Conservation (phyloP, 2,113 vertebrate genomes). For the Xerus inauris region DNA sequence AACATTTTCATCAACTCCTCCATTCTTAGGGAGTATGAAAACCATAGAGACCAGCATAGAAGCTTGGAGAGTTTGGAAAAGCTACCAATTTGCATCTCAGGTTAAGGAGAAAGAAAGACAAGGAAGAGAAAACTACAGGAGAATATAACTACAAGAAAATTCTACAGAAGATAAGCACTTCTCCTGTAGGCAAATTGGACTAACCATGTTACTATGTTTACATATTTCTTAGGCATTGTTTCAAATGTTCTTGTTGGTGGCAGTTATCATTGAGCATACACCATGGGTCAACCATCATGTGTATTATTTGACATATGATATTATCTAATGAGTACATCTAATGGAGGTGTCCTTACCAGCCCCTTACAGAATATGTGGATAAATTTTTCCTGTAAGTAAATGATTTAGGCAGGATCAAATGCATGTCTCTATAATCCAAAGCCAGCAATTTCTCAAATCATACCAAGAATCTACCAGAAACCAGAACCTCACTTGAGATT, state of each 20-base stretch:
- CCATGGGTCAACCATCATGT: background rate
- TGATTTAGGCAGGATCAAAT: background rate
- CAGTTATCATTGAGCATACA: background rate
- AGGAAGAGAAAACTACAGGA: background rate
- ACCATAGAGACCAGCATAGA: background rate
- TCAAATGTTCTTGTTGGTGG: background rate
- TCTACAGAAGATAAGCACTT: too few species aligned
- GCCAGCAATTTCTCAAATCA: background rate
- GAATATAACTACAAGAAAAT: background rate
- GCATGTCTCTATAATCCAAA: conserved; percentile 16
- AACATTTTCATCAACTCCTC: conserved; percentile 55
- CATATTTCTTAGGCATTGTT: background rate
- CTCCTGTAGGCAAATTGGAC: background rate
- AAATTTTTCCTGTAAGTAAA: background rate
- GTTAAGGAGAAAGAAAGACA: background rate
- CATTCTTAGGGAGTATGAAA: background rate
- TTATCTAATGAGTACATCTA: background rate
- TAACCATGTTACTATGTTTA: background rate
- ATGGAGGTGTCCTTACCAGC: background rate
- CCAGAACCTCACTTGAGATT: background rate
- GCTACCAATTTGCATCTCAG: background rate
- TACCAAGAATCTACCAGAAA: background rate
- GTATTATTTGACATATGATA: background rate
- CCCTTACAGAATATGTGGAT: background rate
- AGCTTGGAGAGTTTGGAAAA: background rate